Base-by-base conservation (phyloP, 2,797 vertebrate genomes). In the Trachurus trachurus region DNA sequence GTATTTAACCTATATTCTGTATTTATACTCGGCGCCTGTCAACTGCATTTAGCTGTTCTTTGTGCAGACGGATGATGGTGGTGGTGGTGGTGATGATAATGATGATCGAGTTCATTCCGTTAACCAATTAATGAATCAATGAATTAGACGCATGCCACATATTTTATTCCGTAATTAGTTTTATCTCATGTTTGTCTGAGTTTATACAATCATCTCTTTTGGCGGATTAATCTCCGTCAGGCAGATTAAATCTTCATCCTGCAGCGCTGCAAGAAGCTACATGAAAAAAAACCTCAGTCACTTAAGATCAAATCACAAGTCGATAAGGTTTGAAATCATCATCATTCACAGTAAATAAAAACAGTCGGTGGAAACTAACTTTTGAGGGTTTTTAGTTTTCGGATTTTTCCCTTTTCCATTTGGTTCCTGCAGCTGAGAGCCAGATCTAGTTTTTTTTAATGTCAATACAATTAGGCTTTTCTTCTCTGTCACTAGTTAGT, bases 21-120 rank as follows among this genome's bases (percentile, higher is more conserved):
- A 16, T 57, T 65, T 67, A 5, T 40, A 22, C 49, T 59, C 61
- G 42, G 9, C 52, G 45, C 31, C 58, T 72, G 49, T 53, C 37
- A 26, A 9, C 22, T 19, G n/a, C 12, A 6, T 37, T 49, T 16
- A 17, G 44, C 22, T 67, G 9, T 2, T 50, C 21, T 44, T 1
- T 26, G 10, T 50, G 26, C 3, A 26, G 12, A 13, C 13, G 9
- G 63, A 15, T 29, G 56, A 45, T 1, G 13, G 57, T 54, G 37
- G 31, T 19, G 57, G 52, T 52, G 47, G 39, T 22, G 60, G 62
- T 63, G 77, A 53, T 16, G 29, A 31, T 6, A 49, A 71, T 1
- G 42, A 15, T 0, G 22, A 15, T 3, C 16, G 8, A 44, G n/a
- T 61, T 39, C 49, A 5, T n/a, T 62, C 42, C 60, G 26, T 47